These are phyloP conservation scores for Choloepus hoffmanni DNA, from an alignment of 2,113 vertebrate genomes.

Conservation along the genomic window DNA sequence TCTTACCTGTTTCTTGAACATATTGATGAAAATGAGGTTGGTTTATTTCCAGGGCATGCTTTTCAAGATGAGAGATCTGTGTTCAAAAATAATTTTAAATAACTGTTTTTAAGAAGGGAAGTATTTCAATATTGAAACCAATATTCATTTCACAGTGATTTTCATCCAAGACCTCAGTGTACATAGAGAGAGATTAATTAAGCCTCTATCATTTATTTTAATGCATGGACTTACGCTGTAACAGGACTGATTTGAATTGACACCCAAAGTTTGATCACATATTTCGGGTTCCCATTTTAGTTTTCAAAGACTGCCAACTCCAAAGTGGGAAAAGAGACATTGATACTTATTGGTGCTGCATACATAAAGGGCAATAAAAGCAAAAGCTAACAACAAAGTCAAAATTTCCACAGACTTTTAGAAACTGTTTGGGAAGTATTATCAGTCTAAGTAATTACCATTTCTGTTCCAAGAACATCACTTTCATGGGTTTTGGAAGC, in stretches of 20 bases:
- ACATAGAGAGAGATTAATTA: constrained; percentile 9
- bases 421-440: constrained; percentile 17
- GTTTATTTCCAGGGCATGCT: constrained; percentile 82
- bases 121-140: constrained; percentile 23
- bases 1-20: constrained; percentile 87
- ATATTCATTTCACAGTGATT: constrained; percentile 48
- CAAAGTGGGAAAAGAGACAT: constrained; percentile 11
- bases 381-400: background rate
- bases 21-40: constrained; percentile 77
- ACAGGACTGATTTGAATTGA: constrained; percentile 12
- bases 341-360: constrained; percentile 30
- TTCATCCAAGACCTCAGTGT: constrained; percentile 21
- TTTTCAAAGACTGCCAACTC: constrained; percentile 25
- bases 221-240: background rate
- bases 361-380: constrained; percentile 60
- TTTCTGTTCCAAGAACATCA: constrained; percentile 87
- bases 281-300: background rate
- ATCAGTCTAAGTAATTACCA: constrained; percentile 86
- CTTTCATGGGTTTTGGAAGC: constrained; percentile 84
- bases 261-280: background rate
- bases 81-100: constrained; percentile 77
- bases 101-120: constrained; percentile 59
- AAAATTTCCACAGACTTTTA: constrained; percentile 46
- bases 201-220: constrained; percentile 42
- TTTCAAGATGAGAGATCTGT: constrained; percentile 84